Percentiles rank a stretch among this genome's conserved stretches.
phyloP scores from a whole-genome alignment of 2,888 invertebrate genomes.

The Rhingia rostrata region DNA sequence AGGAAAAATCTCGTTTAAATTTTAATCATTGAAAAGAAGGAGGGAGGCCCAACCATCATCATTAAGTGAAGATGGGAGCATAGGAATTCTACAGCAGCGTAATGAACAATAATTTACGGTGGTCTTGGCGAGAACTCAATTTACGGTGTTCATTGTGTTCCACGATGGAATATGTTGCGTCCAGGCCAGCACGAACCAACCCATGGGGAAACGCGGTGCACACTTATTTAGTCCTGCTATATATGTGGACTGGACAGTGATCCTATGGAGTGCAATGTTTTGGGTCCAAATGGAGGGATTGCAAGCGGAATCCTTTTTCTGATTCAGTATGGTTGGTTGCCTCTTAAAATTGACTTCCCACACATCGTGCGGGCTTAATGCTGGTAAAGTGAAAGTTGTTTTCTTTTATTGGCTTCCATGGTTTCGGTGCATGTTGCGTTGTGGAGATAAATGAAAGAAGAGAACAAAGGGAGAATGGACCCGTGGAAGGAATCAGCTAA shows the following conservation, averaged over 20 bases:
- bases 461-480: slow-evolving; percentile 15
- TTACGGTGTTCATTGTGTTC: slow-evolving; percentile 68
- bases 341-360: slow-evolving; percentile 73
- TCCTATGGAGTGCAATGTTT: slow-evolving; percentile 55
- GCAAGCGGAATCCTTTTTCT: slow-evolving; percentile 67
- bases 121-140: slow-evolving; percentile 72
- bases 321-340: slow-evolving; percentile 71
- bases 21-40: slow-evolving; percentile 57
- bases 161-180: slow-evolving; percentile 69
- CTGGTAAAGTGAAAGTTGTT: slow-evolving; percentile 54
- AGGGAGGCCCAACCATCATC: slow-evolving; percentile 41
- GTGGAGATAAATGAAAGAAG: background rate
- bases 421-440: slow-evolving; percentile 68
- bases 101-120: slow-evolving; percentile 74
- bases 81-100: slow-evolving; percentile 55
- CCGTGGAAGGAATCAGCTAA: slow-evolving; percentile 23
- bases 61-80: background rate
- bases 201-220: slow-evolving; percentile 17
- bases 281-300: slow-evolving; percentile 48
- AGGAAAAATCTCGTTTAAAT: slow-evolving; percentile 38
- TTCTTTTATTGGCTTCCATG: slow-evolving; percentile 47
- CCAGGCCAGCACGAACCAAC: slow-evolving; percentile 24
- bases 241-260: slow-evolving; percentile 19
- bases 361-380: slow-evolving; percentile 70
- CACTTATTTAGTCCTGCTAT: slow-evolving; percentile 9